Evolutionary conservation across 2,888 invertebrate species (phyloP).

Genomic region (Phoronis australis): DNA sequence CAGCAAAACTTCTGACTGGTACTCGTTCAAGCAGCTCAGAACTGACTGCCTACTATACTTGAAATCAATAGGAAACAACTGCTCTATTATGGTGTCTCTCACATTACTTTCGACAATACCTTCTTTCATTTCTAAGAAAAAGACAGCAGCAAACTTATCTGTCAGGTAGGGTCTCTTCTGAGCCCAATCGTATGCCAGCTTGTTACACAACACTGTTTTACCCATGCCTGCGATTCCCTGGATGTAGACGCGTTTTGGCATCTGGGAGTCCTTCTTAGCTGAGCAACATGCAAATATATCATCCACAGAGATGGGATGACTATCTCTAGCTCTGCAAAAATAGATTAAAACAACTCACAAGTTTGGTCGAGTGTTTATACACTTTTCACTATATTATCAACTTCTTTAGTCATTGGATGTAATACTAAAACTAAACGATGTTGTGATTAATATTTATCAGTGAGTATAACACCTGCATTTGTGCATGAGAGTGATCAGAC

Average conservation of each 20-base stretch:
- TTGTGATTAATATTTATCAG: no score
- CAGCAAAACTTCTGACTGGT: neutral
- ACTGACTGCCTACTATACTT: neutral
- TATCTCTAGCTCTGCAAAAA: no score
- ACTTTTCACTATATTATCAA: no score
- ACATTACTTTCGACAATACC: neutral
- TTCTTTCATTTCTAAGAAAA: neutral
- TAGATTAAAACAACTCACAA: no score
- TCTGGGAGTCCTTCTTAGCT: neutral
- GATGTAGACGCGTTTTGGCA: neutral
- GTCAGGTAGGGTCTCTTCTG: no score
- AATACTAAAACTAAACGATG: no score
- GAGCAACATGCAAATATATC: neutral
- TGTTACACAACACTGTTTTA: neutral
- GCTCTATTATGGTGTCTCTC: neutral
- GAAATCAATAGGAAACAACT: neutral
- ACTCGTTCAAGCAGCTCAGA: neutral
- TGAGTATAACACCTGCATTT: no score
- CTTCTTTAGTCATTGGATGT: no score
- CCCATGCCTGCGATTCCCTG: neutral
- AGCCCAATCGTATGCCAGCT: neutral
- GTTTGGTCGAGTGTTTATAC: no score
- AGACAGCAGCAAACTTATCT: neutral
- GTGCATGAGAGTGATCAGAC: no score
- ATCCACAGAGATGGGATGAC: neutral